A percentile compares a stretch with the other conserved stretches of the same genome.
Conservation (phyloP, 1,140 invertebrate species). For the Aphelenchoides besseyi region DNA sequence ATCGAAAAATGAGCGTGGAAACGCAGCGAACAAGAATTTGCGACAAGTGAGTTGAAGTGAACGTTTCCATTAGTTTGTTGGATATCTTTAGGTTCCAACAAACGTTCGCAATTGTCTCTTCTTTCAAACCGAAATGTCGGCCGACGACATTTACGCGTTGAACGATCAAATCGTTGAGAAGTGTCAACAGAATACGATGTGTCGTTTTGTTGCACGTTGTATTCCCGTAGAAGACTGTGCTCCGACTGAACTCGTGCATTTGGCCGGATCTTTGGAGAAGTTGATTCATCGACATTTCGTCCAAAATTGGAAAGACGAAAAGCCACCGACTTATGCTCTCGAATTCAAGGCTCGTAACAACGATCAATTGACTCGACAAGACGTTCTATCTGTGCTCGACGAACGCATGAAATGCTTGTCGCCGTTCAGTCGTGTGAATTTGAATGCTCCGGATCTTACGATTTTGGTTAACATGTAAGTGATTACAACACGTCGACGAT, state of each 20-base stretch:
- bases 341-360: slow-evolving; percentile 24
- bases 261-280: not conserved
- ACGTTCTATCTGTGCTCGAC: slow-evolving; percentile 9
- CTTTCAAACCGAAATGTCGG: slow-evolving; percentile 10
- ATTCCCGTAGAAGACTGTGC: slow-evolving; percentile 15
- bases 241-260: not conserved
- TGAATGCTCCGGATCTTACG: slow-evolving; percentile 16
- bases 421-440: slow-evolving; percentile 12
- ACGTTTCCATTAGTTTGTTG: not conserved
- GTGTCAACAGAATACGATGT: slow-evolving; percentile 4
- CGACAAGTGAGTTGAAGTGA: not conserved
- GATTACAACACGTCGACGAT: too few species aligned
- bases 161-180: slow-evolving; percentile 14
- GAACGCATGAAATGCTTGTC: not conserved
- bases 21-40: not conserved
- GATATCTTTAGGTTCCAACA: slow-evolving; percentile 3
- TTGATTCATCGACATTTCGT: not conserved
- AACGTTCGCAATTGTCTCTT: slow-evolving; percentile 21
- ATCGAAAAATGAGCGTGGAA: not conserved
- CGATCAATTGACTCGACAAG: slow-evolving; percentile 2
- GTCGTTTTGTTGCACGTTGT: slow-evolving; percentile 17
- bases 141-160: slow-evolving; percentile 4
- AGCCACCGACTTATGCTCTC: slow-evolving; percentile 13
- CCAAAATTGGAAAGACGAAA: slow-evolving; percentile 2
- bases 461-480: slow-evolving; percentile 14